phyloP scores from a whole-genome alignment of 2,888 invertebrate species.

The Microctonus hyperodae region DNA sequence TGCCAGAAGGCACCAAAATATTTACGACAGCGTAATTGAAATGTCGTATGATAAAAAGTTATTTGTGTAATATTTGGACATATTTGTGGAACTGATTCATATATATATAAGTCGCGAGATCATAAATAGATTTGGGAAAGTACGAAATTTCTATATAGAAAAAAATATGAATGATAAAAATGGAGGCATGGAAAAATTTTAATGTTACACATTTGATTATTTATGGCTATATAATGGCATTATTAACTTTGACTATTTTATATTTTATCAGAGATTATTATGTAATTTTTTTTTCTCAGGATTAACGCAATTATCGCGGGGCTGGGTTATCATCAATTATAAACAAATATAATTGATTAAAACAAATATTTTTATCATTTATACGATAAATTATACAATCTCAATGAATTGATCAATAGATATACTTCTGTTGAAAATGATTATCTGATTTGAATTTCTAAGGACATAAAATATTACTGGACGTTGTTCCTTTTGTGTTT shows the following conservation, averaged over 20 bases:
- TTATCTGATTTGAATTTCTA: neutral
- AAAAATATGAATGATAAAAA: no score
- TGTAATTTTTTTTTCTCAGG: neutral
- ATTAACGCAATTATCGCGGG: slow-evolving; percentile 1
- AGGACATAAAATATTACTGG: neutral
- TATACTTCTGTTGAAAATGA: neutral
- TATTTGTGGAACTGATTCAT: neutral
- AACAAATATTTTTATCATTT: neutral
- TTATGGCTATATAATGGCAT: slow-evolving; percentile 4
- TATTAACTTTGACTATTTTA: slow-evolving; percentile 9
- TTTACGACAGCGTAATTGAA: slow-evolving; percentile 55
- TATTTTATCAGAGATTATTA: slow-evolving; percentile 19
- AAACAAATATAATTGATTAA: neutral
- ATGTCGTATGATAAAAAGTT: neutral
- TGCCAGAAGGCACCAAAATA: slow-evolving; percentile 60
- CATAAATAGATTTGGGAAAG: neutral
- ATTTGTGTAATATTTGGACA: neutral
- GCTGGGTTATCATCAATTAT: neutral
- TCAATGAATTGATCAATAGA: neutral
- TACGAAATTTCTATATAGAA: neutral
- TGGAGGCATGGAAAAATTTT: neutral
- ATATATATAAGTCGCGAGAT: neutral
- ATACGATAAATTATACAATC: neutral
- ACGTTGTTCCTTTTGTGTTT: neutral
- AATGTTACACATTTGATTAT: neutral